phyloP scores from a whole-genome alignment of 2,888 invertebrate genomes.

The Drosophila paranaensis region DNA sequence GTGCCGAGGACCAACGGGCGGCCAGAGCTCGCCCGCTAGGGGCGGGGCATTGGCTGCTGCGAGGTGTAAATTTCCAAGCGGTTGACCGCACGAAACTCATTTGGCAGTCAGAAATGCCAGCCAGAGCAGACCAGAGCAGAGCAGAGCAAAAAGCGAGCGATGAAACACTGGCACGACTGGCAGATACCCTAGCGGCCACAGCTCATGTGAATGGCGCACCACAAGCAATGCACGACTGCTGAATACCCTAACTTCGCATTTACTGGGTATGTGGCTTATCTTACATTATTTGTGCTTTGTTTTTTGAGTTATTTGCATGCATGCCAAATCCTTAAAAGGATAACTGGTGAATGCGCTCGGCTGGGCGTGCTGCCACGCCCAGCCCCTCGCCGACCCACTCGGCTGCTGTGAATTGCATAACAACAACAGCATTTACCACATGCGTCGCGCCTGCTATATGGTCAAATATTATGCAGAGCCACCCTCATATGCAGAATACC shows the following conservation, averaged over 20 bases:
- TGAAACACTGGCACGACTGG: not conserved
- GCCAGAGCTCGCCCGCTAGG: not conserved
- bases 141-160: slow-evolving; percentile 3
- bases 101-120: slow-evolving; percentile 65
- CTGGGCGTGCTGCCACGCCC: slow-evolving; percentile 17
- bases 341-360: slow-evolving; percentile 38
- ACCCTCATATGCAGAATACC: slow-evolving; percentile 10
- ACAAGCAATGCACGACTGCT: not conserved
- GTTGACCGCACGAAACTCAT: slow-evolving; percentile 72
- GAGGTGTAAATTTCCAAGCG: slow-evolving; percentile 61
- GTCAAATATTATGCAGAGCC: slow-evolving; percentile 62
- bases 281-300: not conserved
- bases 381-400: slow-evolving; percentile 5
- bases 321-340: slow-evolving; percentile 38
- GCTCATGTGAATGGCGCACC: not conserved
- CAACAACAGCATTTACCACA: slow-evolving; percentile 38
- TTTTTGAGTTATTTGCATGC: slow-evolving; percentile 29
- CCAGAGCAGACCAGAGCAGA: slow-evolving; percentile 22
- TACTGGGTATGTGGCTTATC: slow-evolving; percentile 33
- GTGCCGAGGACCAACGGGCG: not conserved
- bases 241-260: not conserved
- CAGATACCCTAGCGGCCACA: slow-evolving; percentile 20
- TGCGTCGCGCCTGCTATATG: slow-evolving; percentile 42
- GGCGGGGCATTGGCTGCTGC: slow-evolving; percentile 3
- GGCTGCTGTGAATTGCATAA: slow-evolving; percentile 19